A percentile compares a stretch with the other conserved stretches of the same genome.
Conservation (phyloP, 1,140 invertebrate genomes). For the Drosophila truncata region DNA sequence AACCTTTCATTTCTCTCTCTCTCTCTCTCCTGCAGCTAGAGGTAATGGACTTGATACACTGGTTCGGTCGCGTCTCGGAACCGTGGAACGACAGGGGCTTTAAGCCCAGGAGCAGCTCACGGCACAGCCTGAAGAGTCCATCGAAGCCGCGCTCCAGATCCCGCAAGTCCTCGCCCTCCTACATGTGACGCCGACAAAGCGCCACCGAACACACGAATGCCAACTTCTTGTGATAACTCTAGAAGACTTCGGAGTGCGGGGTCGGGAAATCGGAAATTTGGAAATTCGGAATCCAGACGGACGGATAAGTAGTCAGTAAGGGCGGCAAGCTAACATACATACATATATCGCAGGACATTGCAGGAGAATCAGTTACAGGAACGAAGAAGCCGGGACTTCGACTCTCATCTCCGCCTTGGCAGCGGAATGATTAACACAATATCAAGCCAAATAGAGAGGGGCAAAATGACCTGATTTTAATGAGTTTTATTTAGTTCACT, state of each 20-base stretch:
- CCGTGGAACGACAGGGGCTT: conserved; percentile 76
- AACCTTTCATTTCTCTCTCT: background rate
- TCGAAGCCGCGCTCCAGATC: conserved; percentile 76
- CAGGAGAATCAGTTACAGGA: conserved; percentile 27
- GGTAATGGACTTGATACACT: conserved; percentile 80
- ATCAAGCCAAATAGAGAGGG: conserved; percentile 35
- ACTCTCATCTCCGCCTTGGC: conserved; percentile 11
- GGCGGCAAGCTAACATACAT: background rate
- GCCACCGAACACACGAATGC: conserved; percentile 54
- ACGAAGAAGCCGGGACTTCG: conserved; percentile 21
- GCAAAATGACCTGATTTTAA: conserved; percentile 49
- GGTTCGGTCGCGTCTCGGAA: conserved; percentile 80
- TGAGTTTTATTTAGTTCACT: conserved; percentile 45
- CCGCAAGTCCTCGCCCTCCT: conserved; percentile 80
- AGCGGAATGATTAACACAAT: conserved; percentile 21
- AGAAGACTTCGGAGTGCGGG: conserved; percentile 38
- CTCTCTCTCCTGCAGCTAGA: conserved; percentile 53
- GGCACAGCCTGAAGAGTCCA: conserved; percentile 75
- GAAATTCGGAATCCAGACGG: background rate
- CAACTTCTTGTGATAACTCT: conserved; percentile 59
- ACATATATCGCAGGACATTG: background rate
- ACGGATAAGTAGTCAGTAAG: conserved; percentile 32
- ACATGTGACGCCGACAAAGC: conserved; percentile 77
- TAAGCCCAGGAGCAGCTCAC: conserved; percentile 69
- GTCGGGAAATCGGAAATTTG: background rate